These are phyloP conservation scores for Chionodraco myersi DNA, from an alignment of 2,113 vertebrate species.

Conservation along the genomic window DNA sequence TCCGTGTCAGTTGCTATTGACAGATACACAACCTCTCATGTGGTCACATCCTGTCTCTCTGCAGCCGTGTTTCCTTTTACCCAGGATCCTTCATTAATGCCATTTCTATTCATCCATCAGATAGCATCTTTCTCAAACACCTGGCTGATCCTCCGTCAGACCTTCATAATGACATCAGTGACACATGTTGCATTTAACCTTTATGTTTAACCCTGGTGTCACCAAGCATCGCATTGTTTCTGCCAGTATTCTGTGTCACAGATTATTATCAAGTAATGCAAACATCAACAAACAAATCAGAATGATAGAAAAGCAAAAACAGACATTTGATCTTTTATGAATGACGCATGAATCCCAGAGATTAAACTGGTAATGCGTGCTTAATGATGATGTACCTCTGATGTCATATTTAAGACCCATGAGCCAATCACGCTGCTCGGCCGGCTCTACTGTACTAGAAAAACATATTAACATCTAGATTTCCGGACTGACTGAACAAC, in stretches of 20 bases:
- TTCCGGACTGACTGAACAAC: conserved; percentile 34
- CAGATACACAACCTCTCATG: neutral
- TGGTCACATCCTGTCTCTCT: too few relatives aligned
- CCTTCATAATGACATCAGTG: too few relatives aligned
- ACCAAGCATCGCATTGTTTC: neutral
- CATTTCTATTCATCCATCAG: too few relatives aligned
- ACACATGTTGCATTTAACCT: conserved; percentile 1
- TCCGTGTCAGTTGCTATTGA: neutral
- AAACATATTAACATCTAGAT: conserved; percentile 41
- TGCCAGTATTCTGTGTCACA: neutral
- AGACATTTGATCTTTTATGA: conserved; percentile 53
- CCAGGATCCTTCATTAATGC: too few relatives aligned
- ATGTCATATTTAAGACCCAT: conserved; percentile 62
- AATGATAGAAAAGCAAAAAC: conserved; percentile 22
- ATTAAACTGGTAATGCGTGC: conserved; percentile 53
- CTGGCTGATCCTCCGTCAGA: too few relatives aligned
- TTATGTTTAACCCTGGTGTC: neutral
- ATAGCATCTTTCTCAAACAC: too few relatives aligned
- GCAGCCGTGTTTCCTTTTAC: too few relatives aligned
- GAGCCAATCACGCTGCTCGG: conserved; percentile 47
- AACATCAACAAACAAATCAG: conserved; percentile 3
- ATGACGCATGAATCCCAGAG: conserved; percentile 64
- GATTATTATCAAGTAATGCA: conserved; percentile 11
- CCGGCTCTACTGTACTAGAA: conserved; percentile 9
- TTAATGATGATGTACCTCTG: conserved; percentile 63